Percentiles rank a stretch among this genome's conserved stretches.
These are phyloP conservation scores for Drosophila suboccidentalis DNA, from an alignment of 2,888 invertebrate species.

Conservation along the genomic window DNA sequence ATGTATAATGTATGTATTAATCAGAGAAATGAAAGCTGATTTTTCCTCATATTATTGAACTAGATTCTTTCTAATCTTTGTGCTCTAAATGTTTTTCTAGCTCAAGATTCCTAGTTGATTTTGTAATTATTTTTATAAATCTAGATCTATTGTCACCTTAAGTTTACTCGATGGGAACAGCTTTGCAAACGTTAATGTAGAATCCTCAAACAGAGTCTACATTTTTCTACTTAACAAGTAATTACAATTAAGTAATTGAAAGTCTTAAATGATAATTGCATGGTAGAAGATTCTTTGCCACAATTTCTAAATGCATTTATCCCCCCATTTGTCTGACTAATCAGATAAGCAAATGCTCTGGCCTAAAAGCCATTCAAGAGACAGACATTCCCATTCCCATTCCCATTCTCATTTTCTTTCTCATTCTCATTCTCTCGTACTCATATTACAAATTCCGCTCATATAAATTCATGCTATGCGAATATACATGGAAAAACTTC, in stretches of 20 bases:
- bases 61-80: too few relatives aligned
- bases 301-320: background rate
- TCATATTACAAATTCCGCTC: constrained; percentile 44
- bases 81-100: too few relatives aligned
- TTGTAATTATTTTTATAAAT: too few relatives aligned
- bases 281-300: background rate
- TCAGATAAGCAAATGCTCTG: constrained; percentile 34
- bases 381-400: constrained; percentile 11
- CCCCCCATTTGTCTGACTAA: constrained; percentile 6
- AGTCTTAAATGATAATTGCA: constrained; percentile 1
- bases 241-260: background rate
- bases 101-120: too few relatives aligned
- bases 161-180: background rate
- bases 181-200: background rate
- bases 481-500: constrained; percentile 6
- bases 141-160: background rate
- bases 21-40: too few relatives aligned
- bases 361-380: constrained; percentile 39
- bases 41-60: too few relatives aligned
- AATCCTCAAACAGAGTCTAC: background rate
- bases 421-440: background rate
- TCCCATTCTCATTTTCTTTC: background rate
- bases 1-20: too few relatives aligned
- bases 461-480: constrained; percentile 44
- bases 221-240: background rate